A percentile compares a stretch with the other conserved stretches of the same genome.
Evolutionary conservation across 35 echinoderm and acorn worm genomes (phyloP).

Genomic region (Chiridota heheva): DNA sequence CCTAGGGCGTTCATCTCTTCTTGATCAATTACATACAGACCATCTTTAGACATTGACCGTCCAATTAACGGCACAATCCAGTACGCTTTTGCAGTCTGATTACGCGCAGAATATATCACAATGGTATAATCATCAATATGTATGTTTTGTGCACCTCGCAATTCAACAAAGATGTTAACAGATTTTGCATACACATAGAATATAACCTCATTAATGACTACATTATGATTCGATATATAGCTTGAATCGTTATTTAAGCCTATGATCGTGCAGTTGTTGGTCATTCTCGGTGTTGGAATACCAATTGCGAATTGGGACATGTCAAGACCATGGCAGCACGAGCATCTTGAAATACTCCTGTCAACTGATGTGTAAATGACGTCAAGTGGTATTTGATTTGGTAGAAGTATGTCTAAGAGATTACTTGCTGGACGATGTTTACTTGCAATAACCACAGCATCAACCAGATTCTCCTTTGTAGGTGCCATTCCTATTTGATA

Average conservation of each 20-base stretch:
- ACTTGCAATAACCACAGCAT: conserved; percentile 71
- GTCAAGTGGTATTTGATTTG: conserved; percentile 53
- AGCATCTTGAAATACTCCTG: conserved; percentile 68
- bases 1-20: neutral
- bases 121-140: conserved; percentile 50
- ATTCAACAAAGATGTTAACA: conserved; percentile 52
- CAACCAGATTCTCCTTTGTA: conserved; percentile 50
- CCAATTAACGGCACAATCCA: conserved; percentile 44
- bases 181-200: neutral
- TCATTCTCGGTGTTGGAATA: conserved; percentile 43
- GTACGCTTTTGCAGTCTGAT: conserved; percentile 5
- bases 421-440: conserved; percentile 12
- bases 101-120: conserved; percentile 31
- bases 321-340: conserved; percentile 36
- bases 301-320: conserved; percentile 56
- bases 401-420: conserved; percentile 36
- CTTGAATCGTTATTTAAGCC: neutral
- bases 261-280: conserved; percentile 53
- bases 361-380: conserved; percentile 43
- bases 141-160: conserved; percentile 39
- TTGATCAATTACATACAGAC: conserved; percentile 58
- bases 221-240: neutral
- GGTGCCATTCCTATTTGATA: conserved; percentile 42
- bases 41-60: conserved; percentile 15
- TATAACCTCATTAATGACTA: conserved; percentile 90